Evolutionary conservation across 2,888 invertebrate species (phyloP).

Genomic region (Lycophotia porphyrea): DNA sequence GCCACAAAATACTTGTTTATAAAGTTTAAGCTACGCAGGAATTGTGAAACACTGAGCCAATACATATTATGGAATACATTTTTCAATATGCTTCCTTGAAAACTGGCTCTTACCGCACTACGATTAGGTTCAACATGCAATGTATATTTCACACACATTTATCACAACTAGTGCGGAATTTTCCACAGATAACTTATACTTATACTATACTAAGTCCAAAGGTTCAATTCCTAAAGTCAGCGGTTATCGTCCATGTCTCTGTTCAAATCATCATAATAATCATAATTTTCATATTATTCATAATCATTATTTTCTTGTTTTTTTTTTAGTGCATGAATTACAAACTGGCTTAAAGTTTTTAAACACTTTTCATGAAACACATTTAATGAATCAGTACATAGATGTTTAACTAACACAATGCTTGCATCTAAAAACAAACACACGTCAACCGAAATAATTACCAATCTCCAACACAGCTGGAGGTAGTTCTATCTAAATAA

Average conservation of each 20-base stretch:
- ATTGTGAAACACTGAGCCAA: background rate
- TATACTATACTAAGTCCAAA: too few species aligned
- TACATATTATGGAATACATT: background rate
- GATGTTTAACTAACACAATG: background rate
- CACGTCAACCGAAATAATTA: constrained; percentile 16
- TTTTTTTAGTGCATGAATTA: background rate
- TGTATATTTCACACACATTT: too few species aligned
- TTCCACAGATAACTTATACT: too few species aligned
- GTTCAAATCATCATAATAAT: too few species aligned
- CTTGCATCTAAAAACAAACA: background rate
- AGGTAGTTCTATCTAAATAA: constrained; percentile 36
- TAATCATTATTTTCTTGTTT: background rate
- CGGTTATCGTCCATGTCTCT: too few species aligned
- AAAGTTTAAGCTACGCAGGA: background rate
- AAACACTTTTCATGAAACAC: background rate
- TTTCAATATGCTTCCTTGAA: too few species aligned
- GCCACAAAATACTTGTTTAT: constrained; percentile 16
- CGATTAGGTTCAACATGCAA: too few species aligned
- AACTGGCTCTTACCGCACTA: too few species aligned
- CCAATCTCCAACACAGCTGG: constrained; percentile 12
- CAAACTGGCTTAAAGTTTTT: background rate
- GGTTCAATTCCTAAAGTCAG: too few species aligned
- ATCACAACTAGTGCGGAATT: too few species aligned
- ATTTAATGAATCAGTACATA: background rate
- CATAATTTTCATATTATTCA: too few species aligned